A percentile compares a stretch with the other conserved stretches of the same genome.
These are phyloP conservation scores for Tetramorium alpestre DNA, from an alignment of 1,140 invertebrate genomes.

Conservation along the genomic window DNA sequence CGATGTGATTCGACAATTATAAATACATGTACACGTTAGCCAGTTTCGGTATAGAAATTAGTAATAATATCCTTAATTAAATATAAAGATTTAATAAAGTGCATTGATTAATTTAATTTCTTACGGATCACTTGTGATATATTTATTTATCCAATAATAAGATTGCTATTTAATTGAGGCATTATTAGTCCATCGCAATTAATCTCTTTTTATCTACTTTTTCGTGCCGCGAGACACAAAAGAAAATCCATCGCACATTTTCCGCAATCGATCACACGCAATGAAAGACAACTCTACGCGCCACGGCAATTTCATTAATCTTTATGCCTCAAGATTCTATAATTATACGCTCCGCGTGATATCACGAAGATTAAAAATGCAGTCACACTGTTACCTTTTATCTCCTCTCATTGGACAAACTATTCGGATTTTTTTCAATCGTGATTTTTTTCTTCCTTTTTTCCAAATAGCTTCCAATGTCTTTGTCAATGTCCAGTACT, in stretches of 20 bases:
- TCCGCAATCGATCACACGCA: slow-evolving; percentile 37
- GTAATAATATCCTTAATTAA: background rate
- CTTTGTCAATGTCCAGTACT: background rate
- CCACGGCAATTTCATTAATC: slow-evolving; percentile 27
- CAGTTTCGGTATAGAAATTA: too few species aligned
- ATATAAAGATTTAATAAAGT: background rate
- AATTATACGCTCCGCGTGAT: background rate
- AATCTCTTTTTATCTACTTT: slow-evolving; percentile 13
- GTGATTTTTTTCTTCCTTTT: background rate
- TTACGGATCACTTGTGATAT: background rate
- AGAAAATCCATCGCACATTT: slow-evolving; percentile 31
- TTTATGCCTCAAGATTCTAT: slow-evolving; percentile 4
- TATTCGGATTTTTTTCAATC: background rate
- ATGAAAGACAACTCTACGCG: background rate
- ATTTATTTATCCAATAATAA: slow-evolving; percentile 28
- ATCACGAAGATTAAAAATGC: slow-evolving; percentile 5
- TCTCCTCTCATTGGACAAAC: background rate
- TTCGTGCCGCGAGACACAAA: background rate
- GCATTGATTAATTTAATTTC: slow-evolving; percentile 15
- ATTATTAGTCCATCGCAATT: slow-evolving; percentile 44
- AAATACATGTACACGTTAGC: too few species aligned
- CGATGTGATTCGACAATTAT: too few species aligned
- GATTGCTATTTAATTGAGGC: slow-evolving; percentile 43
- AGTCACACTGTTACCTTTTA: background rate
- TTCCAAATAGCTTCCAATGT: background rate